These are phyloP conservation scores for Sebastes hubbsi DNA, from an alignment of 2,797 vertebrate genomes.

Conservation along the genomic window DNA sequence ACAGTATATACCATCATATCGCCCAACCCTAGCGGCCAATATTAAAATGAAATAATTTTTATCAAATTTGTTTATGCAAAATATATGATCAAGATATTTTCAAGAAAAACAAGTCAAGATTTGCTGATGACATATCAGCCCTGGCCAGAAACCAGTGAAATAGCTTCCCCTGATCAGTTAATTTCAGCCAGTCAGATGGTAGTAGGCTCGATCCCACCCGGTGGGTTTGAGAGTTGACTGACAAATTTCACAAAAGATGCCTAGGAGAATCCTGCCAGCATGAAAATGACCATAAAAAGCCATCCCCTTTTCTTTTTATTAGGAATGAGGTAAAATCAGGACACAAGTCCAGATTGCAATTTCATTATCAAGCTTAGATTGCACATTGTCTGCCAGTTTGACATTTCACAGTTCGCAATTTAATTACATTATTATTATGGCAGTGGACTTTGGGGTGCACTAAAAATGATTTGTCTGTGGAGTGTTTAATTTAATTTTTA, in stretches of 20 bases:
- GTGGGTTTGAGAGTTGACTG: background rate
- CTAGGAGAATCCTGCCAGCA: background rate
- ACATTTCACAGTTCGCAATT: background rate
- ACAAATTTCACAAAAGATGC: background rate
- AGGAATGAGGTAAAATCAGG: background rate
- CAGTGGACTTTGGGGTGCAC: background rate
- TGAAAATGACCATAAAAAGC: background rate
- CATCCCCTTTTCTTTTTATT: background rate
- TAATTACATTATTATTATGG: background rate
- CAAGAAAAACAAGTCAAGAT: background rate
- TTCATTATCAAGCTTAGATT: background rate
- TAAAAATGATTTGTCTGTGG: background rate
- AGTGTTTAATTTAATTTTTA: background rate
- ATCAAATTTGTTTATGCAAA: background rate
- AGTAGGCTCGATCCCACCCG: background rate
- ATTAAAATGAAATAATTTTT: background rate
- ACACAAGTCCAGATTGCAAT: background rate
- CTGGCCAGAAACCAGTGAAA: too few relatives aligned
- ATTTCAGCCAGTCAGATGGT: background rate
- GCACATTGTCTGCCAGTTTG: background rate
- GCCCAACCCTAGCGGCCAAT: too few relatives aligned
- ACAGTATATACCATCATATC: too few relatives aligned
- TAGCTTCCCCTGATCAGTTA: background rate
- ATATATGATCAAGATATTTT: background rate
- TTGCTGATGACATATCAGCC: background rate